Evolutionary conservation across 2,888 invertebrate genomes (phyloP).

Genomic region (Lutraria lutraria): DNA sequence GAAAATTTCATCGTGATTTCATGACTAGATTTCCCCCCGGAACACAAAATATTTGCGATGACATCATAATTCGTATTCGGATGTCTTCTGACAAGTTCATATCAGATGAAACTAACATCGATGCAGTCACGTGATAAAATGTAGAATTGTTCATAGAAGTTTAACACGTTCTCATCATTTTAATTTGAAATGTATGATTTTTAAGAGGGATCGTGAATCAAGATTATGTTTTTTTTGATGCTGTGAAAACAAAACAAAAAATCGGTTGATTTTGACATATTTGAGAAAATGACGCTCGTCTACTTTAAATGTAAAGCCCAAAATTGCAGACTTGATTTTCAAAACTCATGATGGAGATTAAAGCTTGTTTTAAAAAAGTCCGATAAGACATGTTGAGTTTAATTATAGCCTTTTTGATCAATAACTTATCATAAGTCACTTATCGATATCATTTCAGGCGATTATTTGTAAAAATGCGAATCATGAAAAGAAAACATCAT

Average conservation of each 20-base stretch:
- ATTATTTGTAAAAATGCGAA: too few species aligned
- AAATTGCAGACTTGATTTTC: too few species aligned
- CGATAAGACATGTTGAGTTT: too few species aligned
- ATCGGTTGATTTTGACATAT: not conserved
- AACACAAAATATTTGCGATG: conserved; percentile 15
- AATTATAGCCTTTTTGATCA: too few species aligned
- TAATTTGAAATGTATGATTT: conserved; percentile 10
- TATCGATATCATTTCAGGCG: too few species aligned
- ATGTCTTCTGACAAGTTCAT: not conserved
- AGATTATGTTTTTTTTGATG: not conserved
- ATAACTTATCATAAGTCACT: too few species aligned
- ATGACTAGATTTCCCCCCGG: conserved; percentile 11
- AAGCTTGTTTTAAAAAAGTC: too few species aligned
- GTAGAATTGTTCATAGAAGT: not conserved
- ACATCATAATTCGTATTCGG: conserved; percentile 20
- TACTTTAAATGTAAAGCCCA: too few species aligned
- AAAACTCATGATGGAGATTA: too few species aligned
- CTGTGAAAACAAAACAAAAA: not conserved
- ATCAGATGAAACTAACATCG: not conserved
- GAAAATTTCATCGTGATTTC: conserved; percentile 20
- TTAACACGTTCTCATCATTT: not conserved
- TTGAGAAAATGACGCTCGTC: not conserved
- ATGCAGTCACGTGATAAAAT: not conserved
- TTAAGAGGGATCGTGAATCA: not conserved
- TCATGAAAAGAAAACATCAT: too few species aligned